Base-by-base conservation (phyloP, 35 echinoderm and acorn worm species). In the Stichopus chloronotus region DNA sequence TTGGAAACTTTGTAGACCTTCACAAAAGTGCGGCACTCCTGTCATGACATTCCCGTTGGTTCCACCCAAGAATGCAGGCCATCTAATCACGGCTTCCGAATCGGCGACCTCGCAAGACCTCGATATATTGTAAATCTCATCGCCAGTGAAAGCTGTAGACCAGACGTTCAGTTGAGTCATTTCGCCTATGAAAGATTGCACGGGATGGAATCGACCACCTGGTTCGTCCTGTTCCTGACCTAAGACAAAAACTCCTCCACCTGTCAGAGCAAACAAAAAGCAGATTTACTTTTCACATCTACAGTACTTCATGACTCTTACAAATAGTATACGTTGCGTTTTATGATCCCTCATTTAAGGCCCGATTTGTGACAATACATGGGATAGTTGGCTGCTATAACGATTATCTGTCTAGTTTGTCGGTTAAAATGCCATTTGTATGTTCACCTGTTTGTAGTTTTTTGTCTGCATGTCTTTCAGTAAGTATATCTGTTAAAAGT, bases 161-260 rank as follows among this genome's bases (percentile, higher is more conserved):
- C 95, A 99, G 8, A 99, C 19, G 59, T 96, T 93, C 0, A 99
- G 95, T 3, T 92, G 78, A 54, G 91, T 43, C 7, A 99, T 91
- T 58, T 99, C 94, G 71, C 97, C 97, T 74, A 99, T 59, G 71
- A 99, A 99, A 7, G 97, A 93, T 60, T 99, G 95, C 17, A 65
- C 21, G 1, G 91, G 87, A 4, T 92, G 63, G 92, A 99, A 99
- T 52, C 90, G 93, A 8, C 97, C 97, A 1, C 97, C 97, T 6
- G 84, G 69, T 43, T 78, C 19, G 68, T 99, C 95, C 86, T 99
- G 97, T 57, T 99, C 97, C 72, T 99, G 97, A 78, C 97, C 97
- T 23, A 99, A 22, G 6, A 99, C 92, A 13, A 99, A 93, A 7
- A 92, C 89, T 25, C 97, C 97, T 85, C 97, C 93, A 57, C 97